A percentile compares a stretch with the other conserved stretches of the same genome.
Evolutionary conservation across 2,113 vertebrate genomes (phyloP).

Genomic region (Psammodynastes pulverulentus): DNA sequence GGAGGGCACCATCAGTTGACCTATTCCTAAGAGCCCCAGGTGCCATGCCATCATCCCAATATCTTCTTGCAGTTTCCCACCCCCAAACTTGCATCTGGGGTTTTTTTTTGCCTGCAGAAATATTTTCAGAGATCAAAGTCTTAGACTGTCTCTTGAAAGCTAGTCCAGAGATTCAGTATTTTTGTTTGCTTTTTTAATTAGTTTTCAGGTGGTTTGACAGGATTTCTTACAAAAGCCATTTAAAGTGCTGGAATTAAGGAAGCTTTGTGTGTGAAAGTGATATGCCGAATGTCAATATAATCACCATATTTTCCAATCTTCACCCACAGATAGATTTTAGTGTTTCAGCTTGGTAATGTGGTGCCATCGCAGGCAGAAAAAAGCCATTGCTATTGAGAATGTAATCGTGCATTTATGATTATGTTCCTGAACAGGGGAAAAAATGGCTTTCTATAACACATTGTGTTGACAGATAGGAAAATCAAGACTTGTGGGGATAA

Average conservation of each 20-base stretch:
- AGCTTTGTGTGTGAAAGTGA: constrained; percentile 39
- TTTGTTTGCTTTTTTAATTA: constrained; percentile 29
- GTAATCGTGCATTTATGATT: background rate
- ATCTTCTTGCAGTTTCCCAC: accelerated
- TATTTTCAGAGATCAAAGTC: constrained; percentile 42
- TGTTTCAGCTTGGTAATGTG: background rate
- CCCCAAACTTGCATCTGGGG: background rate
- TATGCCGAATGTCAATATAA: background rate
- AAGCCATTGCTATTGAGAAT: background rate
- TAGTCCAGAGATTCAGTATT: constrained; percentile 4
- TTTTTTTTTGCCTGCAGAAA: constrained; percentile 9
- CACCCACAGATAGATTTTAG: background rate
- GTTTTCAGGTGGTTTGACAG: constrained; percentile 29
- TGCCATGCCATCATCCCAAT: constrained; percentile 1
- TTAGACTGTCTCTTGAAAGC: constrained; percentile 25
- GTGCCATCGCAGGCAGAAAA: background rate
- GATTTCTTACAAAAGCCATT: background rate
- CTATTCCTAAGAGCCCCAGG: background rate
- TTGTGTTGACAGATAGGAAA: background rate
- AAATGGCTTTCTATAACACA: background rate
- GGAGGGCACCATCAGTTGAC: constrained; percentile 12
- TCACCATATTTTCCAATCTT: constrained; percentile 11
- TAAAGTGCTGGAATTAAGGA: background rate
- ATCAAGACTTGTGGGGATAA: too few species aligned
- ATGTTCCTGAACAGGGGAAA: background rate